phyloP scores from a whole-genome alignment of 2,113 vertebrate species.

The Chlorodrepanis virens region DNA sequence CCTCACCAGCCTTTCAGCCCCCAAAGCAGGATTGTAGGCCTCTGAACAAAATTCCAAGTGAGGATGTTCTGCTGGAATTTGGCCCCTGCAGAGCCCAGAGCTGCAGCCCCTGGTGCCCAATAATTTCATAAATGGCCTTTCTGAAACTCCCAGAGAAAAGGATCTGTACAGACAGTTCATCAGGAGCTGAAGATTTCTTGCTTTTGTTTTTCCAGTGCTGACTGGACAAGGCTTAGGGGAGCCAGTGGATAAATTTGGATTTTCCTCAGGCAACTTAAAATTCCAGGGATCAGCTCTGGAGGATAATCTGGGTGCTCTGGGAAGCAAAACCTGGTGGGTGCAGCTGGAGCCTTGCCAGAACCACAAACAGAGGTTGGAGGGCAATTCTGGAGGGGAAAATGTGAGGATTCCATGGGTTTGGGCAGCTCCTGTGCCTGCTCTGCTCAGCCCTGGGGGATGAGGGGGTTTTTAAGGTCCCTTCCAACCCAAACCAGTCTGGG shows the following conservation, averaged over 20 bases:
- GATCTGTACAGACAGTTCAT: accelerated
- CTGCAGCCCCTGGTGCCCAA: not conserved
- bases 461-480: not conserved
- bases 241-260: accelerated
- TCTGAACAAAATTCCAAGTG: not conserved
- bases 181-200: not conserved
- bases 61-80: not conserved
- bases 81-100: not conserved
- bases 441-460: not conserved
- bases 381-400: not conserved
- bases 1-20: not conserved
- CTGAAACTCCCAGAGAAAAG: not conserved
- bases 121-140: not conserved
- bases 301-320: not conserved
- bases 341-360: not conserved
- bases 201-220: not conserved
- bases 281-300: not conserved
- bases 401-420: not conserved
- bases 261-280: accelerated
- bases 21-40: not conserved
- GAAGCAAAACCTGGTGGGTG: not conserved
- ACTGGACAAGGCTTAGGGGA: not conserved
- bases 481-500: not conserved
- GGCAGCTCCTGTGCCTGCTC: not conserved
- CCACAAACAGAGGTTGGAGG: not conserved